Evolutionary conservation across 2,113 vertebrate species (phyloP).

Genomic region (Arenaria interpres): DNA sequence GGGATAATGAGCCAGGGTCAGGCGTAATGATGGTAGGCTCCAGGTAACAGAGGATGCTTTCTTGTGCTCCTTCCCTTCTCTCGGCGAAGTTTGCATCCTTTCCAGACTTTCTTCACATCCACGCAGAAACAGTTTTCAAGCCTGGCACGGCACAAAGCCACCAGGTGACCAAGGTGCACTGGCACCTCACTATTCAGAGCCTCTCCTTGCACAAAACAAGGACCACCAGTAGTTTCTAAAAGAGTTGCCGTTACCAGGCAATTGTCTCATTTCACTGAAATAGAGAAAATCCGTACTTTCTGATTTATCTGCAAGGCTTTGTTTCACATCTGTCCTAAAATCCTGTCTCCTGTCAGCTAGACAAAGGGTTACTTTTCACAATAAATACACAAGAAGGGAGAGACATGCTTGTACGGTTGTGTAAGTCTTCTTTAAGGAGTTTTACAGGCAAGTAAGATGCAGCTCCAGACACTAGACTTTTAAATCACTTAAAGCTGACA

Average conservation of each 20-base stretch:
- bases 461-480: conserved; percentile 46
- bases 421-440: conserved; percentile 7
- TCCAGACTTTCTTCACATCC: neutral
- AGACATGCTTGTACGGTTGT: neutral
- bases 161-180: neutral
- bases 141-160: neutral
- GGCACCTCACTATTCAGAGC: neutral
- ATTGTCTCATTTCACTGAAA: neutral
- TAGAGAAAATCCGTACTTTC: neutral
- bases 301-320: neutral
- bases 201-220: neutral
- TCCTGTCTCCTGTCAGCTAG: conserved; percentile 1
- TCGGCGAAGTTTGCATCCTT: neutral
- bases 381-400: neutral
- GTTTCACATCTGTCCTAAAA: neutral
- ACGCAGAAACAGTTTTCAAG: neutral
- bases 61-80: neutral
- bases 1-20: conserved; percentile 55
- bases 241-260: neutral
- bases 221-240: neutral
- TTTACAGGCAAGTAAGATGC: conserved; percentile 22
- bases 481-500: conserved; percentile 62
- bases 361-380: conserved; percentile 24
- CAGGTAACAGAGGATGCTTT: conserved; percentile 49
- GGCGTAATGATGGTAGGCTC: neutral